Evolutionary conservation across 2,888 invertebrate species (phyloP).

Genomic region (Drosophila incognita): DNA sequence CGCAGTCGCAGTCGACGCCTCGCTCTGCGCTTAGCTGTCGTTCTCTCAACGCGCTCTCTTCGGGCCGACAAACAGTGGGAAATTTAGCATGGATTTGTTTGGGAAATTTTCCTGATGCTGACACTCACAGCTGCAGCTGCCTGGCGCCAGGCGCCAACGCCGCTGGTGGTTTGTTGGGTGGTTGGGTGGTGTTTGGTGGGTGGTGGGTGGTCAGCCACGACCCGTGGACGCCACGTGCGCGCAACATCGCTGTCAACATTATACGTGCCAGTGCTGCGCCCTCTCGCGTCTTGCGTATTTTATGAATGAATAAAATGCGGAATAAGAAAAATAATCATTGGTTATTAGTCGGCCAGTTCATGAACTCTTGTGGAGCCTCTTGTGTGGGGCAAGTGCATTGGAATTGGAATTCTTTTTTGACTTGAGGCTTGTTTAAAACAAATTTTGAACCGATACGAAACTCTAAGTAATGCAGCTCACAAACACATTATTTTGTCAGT

Average conservation of each 20-base stretch:
- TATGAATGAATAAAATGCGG: conserved; percentile 69
- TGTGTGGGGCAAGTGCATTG: conserved; percentile 1
- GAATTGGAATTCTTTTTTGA: not conserved
- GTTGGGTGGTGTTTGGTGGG: not conserved
- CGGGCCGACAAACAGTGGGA: conserved; percentile 58
- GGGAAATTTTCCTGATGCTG: conserved; percentile 62
- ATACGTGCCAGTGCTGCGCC: conserved; percentile 50
- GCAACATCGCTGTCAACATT: conserved; percentile 53
- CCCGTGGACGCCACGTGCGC: conserved; percentile 59
- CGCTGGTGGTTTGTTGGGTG: conserved; percentile 1
- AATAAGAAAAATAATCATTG: conserved; percentile 47
- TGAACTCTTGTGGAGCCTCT: not conserved
- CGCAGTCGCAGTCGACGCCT: conserved; percentile 23
- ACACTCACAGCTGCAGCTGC: conserved; percentile 7
- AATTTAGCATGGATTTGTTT: conserved; percentile 66
- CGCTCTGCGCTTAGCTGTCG: conserved; percentile 26
- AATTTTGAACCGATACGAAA: too few relatives aligned
- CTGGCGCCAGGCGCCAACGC: not conserved
- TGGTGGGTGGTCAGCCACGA: conserved; percentile 14
- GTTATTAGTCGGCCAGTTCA: conserved; percentile 32
- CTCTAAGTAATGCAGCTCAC: not conserved
- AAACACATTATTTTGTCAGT: not conserved
- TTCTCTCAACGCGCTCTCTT: conserved; percentile 38
- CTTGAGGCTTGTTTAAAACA: not conserved
- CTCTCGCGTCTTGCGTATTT: conserved; percentile 43